These are phyloP conservation scores for Danionella cerebrum DNA, from an alignment of 2,113 vertebrate species.

Conservation along the genomic window DNA sequence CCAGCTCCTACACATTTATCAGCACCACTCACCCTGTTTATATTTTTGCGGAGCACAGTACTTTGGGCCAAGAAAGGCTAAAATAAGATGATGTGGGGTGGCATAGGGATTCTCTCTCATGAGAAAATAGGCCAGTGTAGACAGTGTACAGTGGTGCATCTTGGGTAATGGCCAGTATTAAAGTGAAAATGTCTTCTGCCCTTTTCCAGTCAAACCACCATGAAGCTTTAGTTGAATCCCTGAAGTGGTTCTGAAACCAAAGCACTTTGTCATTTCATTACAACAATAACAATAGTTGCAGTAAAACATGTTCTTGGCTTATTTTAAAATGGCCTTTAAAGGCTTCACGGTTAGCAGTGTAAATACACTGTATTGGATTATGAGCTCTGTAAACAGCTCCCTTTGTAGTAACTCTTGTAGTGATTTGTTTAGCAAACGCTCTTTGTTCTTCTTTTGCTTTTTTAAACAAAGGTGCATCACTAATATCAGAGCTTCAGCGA, in stretches of 20 bases:
- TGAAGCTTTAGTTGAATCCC: constrained; percentile 6
- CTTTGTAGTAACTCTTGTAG: background rate
- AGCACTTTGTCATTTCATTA: constrained; percentile 1
- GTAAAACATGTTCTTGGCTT: constrained; percentile 1
- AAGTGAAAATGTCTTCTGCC: constrained; percentile 14
- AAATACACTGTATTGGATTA: background rate
- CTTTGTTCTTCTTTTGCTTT: background rate
- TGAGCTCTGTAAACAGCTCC: background rate
- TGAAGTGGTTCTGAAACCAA: background rate
- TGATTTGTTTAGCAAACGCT: constrained; percentile 1
- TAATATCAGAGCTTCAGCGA: too few relatives aligned
- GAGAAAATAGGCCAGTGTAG: background rate
- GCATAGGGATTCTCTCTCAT: background rate
- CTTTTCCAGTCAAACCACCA: constrained; percentile 16
- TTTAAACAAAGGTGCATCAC: too few relatives aligned
- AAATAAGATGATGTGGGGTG: constrained; percentile 18
- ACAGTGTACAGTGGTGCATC: background rate
- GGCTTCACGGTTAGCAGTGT: background rate
- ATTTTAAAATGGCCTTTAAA: constrained; percentile 4
- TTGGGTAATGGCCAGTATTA: constrained; percentile 9
- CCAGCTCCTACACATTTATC: constrained; percentile 23
- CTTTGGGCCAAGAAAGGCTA: constrained; percentile 10
- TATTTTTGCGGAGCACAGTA: constrained; percentile 22
- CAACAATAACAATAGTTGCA: constrained; percentile 2
- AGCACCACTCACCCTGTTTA: constrained; percentile 17